Conservation (phyloP, 2,888 invertebrate genomes). For the Amphipoea oculea region DNA sequence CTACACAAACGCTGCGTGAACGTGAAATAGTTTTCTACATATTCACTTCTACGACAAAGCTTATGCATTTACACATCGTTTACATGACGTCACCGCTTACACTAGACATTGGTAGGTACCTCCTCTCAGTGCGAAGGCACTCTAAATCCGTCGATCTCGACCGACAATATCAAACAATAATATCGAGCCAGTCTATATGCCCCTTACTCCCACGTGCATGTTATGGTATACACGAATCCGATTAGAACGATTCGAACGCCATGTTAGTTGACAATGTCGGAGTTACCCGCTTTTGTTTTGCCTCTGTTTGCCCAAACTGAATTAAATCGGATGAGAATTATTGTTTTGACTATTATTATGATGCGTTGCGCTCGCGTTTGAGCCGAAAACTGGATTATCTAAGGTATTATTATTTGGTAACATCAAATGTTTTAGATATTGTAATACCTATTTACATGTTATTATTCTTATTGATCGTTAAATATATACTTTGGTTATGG, state of each 20-base stretch:
- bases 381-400: constrained; percentile 31
- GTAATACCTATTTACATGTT: neutral
- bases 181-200: constrained; percentile 41
- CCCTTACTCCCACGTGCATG: constrained; percentile 52
- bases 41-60: neutral
- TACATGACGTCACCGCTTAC: constrained; percentile 2
- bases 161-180: constrained; percentile 33
- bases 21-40: neutral
- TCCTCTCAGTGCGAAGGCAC: neutral
- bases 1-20: neutral
- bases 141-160: constrained; percentile 33
- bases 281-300: constrained; percentile 62
- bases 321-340: constrained; percentile 60
- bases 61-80: neutral
- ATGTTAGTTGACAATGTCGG: constrained; percentile 60
- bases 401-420: constrained; percentile 1
- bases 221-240: constrained; percentile 63
- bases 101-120: neutral
- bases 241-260: constrained; percentile 62
- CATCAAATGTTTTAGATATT: neutral
- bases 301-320: constrained; percentile 56
- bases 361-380: constrained; percentile 23
- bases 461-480: neutral
- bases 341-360: constrained; percentile 56
- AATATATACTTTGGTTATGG: neutral